Percentiles rank a stretch among this genome's conserved stretches.
These are phyloP conservation scores for Lonchura striata DNA, from an alignment of 2,113 vertebrate species.

Conservation along the genomic window DNA sequence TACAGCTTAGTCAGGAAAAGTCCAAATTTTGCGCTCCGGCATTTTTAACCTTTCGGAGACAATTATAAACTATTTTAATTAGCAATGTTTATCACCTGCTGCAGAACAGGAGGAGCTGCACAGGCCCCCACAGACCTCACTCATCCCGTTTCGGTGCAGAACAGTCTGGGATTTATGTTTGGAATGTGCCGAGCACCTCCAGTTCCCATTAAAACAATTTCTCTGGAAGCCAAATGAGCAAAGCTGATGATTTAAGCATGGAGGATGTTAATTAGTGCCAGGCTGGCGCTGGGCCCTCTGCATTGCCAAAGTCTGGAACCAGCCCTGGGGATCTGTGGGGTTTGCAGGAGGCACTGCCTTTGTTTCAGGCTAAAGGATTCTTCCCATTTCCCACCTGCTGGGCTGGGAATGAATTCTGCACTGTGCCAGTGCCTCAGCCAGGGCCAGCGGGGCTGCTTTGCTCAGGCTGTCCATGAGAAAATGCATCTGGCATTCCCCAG, in stretches of 20 bases:
- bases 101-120: not conserved
- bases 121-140: not conserved
- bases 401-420: not conserved
- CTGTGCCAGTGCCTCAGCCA: fast-evolving
- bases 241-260: not conserved
- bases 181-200: not conserved
- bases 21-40: constrained; percentile 29
- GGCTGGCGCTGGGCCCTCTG: not conserved
- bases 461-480: too few species aligned
- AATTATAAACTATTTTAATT: constrained; percentile 32
- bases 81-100: not conserved
- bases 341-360: not conserved
- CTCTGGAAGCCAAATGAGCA: not conserved
- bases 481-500: not conserved
- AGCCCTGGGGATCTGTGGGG: not conserved
- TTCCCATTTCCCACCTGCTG: not conserved
- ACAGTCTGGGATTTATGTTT: not conserved
- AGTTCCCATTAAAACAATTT: not conserved
- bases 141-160: not conserved
- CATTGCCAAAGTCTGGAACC: not conserved
- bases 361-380: not conserved
- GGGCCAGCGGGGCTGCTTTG: not conserved
- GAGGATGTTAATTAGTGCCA: not conserved
- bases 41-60: constrained; percentile 26
- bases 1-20: constrained; percentile 41